Evolutionary conservation across 2,888 invertebrate species (phyloP), one percentile per base, ranked within the genome.

Genomic region (Phengaris arion): DNA sequence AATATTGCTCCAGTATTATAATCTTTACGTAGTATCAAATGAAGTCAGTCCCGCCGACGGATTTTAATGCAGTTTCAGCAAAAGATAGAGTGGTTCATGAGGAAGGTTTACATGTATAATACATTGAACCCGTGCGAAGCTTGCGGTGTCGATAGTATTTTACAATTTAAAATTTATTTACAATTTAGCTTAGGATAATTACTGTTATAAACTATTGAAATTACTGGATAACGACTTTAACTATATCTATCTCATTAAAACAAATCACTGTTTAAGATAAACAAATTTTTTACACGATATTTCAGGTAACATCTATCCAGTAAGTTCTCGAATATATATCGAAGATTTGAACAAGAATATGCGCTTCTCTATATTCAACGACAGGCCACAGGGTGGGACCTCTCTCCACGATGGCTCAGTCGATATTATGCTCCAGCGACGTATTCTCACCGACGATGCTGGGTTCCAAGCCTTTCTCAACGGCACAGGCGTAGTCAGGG

Each of bases 261-360:
- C 35, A 35, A 35, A 35, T 35, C 35, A 35, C 35, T 3, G 35
- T 35, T 35, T 35, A 35, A 2, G 35, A 35, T 35, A n/a, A 35
- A 35, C 35, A 35, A 2, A 35, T 3, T 35, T 35, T 22, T 35
- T 35, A 35, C 4, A 35, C 35, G 4, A 48, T 51, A 12, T 79
- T 77, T 6, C 83, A 76, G 97, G 89, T 46, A 99, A 99, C 87
- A 98, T 98, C 85, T 99, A 98, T 85, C 99, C 99, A 0, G 94
- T 99, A 0, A 98, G 97, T 45, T 95, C 97, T 0, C 95, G 96
- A 84, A 97, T 99, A 57, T 94, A 95, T 64, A 89, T 98, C 3
- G 94, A 95, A 81, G 96, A 97, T 80, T 69, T 80, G 0, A 64
- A 77, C 0, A 84, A 81, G 13, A 91, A 92, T 54, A 76, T 94